Base-by-base conservation (phyloP, 2,113 vertebrate genomes). In the Aphyosemion australe region DNA sequence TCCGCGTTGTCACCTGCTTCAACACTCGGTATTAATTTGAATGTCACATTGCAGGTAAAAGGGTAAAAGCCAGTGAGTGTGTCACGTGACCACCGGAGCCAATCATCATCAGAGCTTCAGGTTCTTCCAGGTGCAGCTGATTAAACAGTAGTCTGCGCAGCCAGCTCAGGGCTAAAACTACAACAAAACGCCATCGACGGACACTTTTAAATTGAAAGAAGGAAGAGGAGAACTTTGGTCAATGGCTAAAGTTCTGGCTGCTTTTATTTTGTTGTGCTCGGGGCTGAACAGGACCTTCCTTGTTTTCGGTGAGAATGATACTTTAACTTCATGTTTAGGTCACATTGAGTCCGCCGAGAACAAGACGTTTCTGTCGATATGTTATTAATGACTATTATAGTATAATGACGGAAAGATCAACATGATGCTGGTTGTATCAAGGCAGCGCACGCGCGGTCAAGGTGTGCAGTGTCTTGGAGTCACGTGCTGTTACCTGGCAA, bases 401-500 rank as follows among this genome's bases (percentile, higher is more conserved):
- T 54, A 37, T 4, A 47, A n/a, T 47, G 15, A 19, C 16, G 5
- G 15, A 48, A 5, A 65, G 26, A 41, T 13, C 18, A 31, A 3
- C n/a, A 37, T 21, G 50, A 59, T 55, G 73, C 47, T 42, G 31
- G 14, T 59, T 49, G 61, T 11, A 76, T 9, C 26, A 41, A 60
- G 65, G 84, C 47, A 72, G n/a, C 56, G 16, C 41, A n/a, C 75
- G 62, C 65, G 52, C 46, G 70, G 56, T 54, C 26, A 45, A 1
- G 56, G 52, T 14, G 32, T 39, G 4, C 50, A 15, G 55, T 8
- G 65, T 83, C 73, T 52, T 10, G 8, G 62, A 31, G 63, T 85
- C 78, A 87, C 86, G 47, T 83, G 83, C 5, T 72, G 79, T 78
- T 78, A 52, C 82, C 54, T 60, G 58, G 79, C 61, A 81, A 80